Evolutionary conservation across 2,113 vertebrate species (phyloP), one percentile per base, ranked within the genome.

Genomic region (Rhombomys opimus): DNA sequence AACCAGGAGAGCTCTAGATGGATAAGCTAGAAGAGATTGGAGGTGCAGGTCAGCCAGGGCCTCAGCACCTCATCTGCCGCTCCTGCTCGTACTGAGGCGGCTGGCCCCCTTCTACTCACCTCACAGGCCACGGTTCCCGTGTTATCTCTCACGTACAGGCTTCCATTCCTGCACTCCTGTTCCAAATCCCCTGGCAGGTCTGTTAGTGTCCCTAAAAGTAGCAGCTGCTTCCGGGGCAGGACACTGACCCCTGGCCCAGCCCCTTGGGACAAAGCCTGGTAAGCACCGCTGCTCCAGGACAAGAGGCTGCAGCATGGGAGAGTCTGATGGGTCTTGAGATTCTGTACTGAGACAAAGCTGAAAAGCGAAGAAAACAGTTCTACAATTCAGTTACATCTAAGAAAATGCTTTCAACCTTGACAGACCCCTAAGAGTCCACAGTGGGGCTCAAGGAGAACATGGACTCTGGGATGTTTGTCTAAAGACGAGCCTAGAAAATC

Each of bases 1-100:
- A 98, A 35, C 98, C 98, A 98, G 90, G 97, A 97, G 85, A 98
- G 96, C 54, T 98, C 97, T 94, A 97, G 91, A 82, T 97, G 94
- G 80, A 97, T 94, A 91, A 98, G 94, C 98, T 98, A 72, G 82
- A 90, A 96, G 94, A 97, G 68, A 97, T 22, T 25, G 94, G 93
- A 95, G 20, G 17, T 35, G 90, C 57, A 6, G 54, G 54, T 97
- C 84, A 97, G 68, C 35, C 3, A n/a, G 30, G 73, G 70, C 30
- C 18, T 70, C 38, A 50, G 35, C 25, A 86, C 15, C 72, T 75
- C 4, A 50, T 54, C 30, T 9, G 70, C 46, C 65, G 61, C 46
- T 87, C 57, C 70, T 35, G 2, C 76, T 61, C 91, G 14, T 50
- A 41, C n/a, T 70, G n/a, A 38, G n/a, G 65, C 38, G 50, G 10